Evolutionary conservation across 2,113 vertebrate species (phyloP).

Genomic region (Todiramphus saurophagus): DNA sequence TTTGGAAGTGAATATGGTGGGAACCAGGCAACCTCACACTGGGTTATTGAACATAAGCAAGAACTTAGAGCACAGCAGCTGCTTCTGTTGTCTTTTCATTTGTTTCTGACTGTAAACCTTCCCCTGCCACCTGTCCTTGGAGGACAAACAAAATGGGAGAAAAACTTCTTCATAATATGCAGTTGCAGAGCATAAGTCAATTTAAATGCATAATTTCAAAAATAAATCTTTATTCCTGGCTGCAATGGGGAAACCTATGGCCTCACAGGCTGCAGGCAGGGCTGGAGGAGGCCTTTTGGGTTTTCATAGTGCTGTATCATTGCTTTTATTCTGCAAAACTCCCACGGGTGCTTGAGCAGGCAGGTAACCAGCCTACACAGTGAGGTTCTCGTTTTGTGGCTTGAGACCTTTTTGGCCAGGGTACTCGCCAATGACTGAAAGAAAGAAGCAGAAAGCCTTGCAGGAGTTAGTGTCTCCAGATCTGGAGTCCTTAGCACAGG

Average conservation of each 20-base stretch:
- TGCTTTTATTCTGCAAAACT: neutral
- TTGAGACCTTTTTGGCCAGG: neutral
- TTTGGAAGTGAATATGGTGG: neutral
- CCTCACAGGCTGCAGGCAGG: neutral
- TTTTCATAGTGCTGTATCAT: neutral
- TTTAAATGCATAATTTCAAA: neutral
- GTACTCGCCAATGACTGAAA: neutral
- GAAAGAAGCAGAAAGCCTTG: neutral
- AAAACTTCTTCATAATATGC: neutral
- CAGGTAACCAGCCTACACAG: neutral
- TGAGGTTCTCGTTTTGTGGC: neutral
- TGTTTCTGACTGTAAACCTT: neutral
- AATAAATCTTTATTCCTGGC: neutral
- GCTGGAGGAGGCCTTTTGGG: neutral
- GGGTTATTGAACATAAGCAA: neutral
- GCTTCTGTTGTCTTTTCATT: neutral
- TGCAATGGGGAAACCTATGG: accelerated
- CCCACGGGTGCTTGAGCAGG: accelerated
- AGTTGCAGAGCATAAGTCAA: neutral
- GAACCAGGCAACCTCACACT: neutral
- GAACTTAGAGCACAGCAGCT: neutral
- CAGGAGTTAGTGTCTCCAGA: neutral
- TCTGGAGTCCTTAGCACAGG: neutral
- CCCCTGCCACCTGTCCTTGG: neutral
- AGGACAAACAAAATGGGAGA: neutral